Evolutionary conservation across 2,797 vertebrate genomes (phyloP).

Genomic region (Premnoplex brunnescens): DNA sequence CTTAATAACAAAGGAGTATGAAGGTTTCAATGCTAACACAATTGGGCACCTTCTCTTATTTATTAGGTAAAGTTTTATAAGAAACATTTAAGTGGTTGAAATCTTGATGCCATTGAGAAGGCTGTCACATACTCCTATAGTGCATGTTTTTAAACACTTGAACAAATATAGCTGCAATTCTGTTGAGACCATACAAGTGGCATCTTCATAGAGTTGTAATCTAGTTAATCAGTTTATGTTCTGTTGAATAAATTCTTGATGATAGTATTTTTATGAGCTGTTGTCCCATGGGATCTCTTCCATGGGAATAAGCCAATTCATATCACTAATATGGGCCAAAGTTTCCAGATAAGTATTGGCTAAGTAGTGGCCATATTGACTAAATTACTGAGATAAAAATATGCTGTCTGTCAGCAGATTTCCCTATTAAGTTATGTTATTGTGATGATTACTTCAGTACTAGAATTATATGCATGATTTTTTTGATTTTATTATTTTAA

Average conservation of each 20-base stretch:
- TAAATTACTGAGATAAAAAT: background rate
- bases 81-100: background rate
- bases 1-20: background rate
- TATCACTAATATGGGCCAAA: background rate
- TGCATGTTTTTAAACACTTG: background rate
- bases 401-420: background rate
- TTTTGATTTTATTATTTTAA: background rate
- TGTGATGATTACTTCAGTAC: background rate
- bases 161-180: background rate
- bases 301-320: background rate
- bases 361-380: background rate
- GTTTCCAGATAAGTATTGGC: background rate
- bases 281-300: background rate
- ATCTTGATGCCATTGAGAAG: background rate
- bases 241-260: background rate
- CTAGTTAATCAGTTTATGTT: background rate
- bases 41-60: background rate
- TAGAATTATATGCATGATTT: background rate
- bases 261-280: background rate
- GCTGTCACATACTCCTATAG: background rate
- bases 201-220: background rate
- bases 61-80: background rate
- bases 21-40: background rate
- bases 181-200: rapidly evolving
- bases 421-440: background rate